These are phyloP conservation scores for Poecile montanus DNA, from an alignment of 2,797 vertebrate species.

Conservation along the genomic window DNA sequence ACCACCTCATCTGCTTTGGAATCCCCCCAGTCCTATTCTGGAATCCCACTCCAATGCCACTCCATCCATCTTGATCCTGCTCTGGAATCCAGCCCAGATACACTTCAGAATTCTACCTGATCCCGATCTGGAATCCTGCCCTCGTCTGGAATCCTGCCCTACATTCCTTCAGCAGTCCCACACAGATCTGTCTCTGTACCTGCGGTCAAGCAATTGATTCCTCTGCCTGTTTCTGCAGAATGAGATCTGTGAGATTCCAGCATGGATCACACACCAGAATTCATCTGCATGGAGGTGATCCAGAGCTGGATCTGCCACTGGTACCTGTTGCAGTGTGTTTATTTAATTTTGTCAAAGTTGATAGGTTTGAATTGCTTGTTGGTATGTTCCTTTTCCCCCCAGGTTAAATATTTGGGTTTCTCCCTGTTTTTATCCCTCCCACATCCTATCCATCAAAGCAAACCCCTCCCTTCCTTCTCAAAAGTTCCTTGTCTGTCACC, in stretches of 20 bases:
- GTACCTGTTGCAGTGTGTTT: too few species aligned
- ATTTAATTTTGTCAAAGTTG: too few species aligned
- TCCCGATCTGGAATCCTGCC: neutral
- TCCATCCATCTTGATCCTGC: neutral
- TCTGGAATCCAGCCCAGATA: neutral
- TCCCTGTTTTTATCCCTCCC: too few species aligned
- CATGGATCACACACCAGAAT: neutral
- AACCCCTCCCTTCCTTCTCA: too few species aligned
- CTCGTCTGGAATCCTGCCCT: neutral
- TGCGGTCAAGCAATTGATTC: neutral
- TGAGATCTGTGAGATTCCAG: neutral
- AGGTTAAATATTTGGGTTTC: too few species aligned
- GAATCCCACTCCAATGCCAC: neutral
- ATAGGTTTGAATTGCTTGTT: too few species aligned
- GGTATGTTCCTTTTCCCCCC: too few species aligned
- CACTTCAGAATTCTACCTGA: neutral
- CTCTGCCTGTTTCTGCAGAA: neutral
- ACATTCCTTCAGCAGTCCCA: neutral
- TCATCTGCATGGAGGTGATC: neutral
- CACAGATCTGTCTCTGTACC: neutral
- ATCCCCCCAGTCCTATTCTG: neutral
- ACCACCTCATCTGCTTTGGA: neutral
- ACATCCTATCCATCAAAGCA: too few species aligned
- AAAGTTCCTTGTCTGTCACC: too few species aligned
- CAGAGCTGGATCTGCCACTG: neutral